Base-by-base conservation (phyloP, 2,113 vertebrate species). In the Leucopternis melanops region DNA sequence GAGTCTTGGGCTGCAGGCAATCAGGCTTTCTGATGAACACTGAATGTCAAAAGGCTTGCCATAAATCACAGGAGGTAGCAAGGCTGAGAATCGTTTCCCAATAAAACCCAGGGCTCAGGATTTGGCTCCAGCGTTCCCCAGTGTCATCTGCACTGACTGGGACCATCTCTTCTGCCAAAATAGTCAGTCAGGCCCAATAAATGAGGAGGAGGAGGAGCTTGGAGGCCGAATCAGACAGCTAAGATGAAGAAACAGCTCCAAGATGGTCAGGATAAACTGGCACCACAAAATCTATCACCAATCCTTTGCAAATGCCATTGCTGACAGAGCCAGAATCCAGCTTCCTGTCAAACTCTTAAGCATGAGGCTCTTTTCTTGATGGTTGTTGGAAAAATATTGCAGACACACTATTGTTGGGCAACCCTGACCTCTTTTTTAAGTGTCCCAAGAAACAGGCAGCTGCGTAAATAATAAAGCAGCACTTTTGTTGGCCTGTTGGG, bases 221-320 rank as follows among this genome's bases (percentile, higher is more conserved):
- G 70, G 49, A 67, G 73, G 54, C 54, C 80, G 91, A 92, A 79
- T 92, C 70, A 80, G 65, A 38, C 32, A 50, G 61, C 36, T 55
- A 84, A 92, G 78, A 80, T 95, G 91, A 95, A 91, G 89, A 95
- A 95, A 89, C 16, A 73, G 10, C 22, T 81, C n/a, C 52, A 75
- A 63, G 16, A 50, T 34, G 32, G 77, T 61, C n/a, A 57, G 20
- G 16, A 50, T 66, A 79, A 94, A 92, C 49, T 19, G n/a, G 21
- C 65, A 86, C 34, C 40, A 54, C 45, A 81, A 80, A 86, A 83
- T 65, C 38, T 55, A 10, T 81, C 78, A 79, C 31, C 38, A 88
- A 1, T 78, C 57, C 50, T 88, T 81, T 54, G 36, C 71, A 92
- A 94, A 95, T 38, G 21, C 22, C 66, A 59, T 42, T 69, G 65